These are phyloP conservation scores for Pachydiplax longipennis DNA, from an alignment of 2,888 invertebrate species.

Conservation along the genomic window DNA sequence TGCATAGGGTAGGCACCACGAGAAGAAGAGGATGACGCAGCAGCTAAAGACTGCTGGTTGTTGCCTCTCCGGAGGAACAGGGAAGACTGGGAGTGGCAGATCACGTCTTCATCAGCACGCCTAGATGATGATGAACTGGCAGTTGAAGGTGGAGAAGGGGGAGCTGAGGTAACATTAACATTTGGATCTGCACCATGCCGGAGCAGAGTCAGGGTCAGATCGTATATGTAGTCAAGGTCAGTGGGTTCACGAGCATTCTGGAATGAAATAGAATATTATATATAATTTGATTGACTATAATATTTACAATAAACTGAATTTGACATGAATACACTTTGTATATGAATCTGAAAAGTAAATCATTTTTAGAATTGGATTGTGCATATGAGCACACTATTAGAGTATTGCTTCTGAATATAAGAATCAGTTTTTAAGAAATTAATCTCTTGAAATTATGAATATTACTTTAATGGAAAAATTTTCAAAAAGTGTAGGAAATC, in stretches of 20 bases:
- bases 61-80: slow-evolving; percentile 60
- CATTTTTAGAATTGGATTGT: no score
- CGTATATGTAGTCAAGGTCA: slow-evolving; percentile 74
- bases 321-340: no score
- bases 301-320: no score
- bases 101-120: slow-evolving; percentile 53
- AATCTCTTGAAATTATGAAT: no score
- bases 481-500: no score
- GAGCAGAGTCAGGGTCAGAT: slow-evolving; percentile 72
- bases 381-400: no score
- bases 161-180: slow-evolving; percentile 64
- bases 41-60: background rate
- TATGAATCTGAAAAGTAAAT: no score
- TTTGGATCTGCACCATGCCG: slow-evolving; percentile 80
- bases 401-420: no score
- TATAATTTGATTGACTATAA: background rate
- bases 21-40: slow-evolving; percentile 58
- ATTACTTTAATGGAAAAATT: no score
- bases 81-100: slow-evolving; percentile 57
- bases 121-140: slow-evolving; percentile 53
- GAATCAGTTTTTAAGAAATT: no score
- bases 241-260: slow-evolving; percentile 71
- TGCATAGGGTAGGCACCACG: slow-evolving; percentile 23
- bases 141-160: slow-evolving; percentile 54
- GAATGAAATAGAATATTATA: background rate